A percentile compares a stretch with the other conserved stretches of the same genome.
These are phyloP conservation scores for Callosobruchus maculatus DNA, from an alignment of 2,888 invertebrate genomes.

Conservation along the genomic window DNA sequence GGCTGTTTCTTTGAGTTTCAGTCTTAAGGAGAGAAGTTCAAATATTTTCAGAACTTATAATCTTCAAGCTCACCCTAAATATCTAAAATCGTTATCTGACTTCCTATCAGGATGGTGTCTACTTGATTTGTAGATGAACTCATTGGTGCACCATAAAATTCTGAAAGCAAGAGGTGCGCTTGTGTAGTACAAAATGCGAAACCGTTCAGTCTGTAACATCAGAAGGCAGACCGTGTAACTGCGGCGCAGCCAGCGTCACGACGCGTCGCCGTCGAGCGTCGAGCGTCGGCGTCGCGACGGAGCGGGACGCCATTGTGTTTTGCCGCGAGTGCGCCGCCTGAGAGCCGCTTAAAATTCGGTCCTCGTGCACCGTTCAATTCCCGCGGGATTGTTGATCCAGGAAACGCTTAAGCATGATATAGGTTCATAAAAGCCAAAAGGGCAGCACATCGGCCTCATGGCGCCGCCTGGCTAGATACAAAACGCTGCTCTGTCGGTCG, in stretches of 20 bases:
- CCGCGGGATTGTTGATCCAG: neutral
- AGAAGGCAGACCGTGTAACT: neutral
- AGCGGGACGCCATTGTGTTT: neutral
- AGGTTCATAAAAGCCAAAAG: neutral
- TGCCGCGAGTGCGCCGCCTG: neutral
- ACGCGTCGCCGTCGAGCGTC: neutral
- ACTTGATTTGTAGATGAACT: too few species aligned
- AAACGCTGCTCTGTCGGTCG: neutral
- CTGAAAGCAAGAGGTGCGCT: too few species aligned
- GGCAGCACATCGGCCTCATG: neutral
- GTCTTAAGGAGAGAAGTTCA: too few species aligned
- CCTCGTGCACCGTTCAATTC: neutral
- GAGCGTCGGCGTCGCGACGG: too few species aligned
- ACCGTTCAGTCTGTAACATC: too few species aligned
- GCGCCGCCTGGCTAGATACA: neutral
- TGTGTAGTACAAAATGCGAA: too few species aligned
- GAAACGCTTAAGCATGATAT: neutral
- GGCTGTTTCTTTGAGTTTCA: too few species aligned
- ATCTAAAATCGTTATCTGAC: too few species aligned
- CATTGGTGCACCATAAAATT: too few species aligned
- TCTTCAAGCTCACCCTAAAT: too few species aligned
- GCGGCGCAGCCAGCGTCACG: neutral
- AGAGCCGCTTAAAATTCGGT: neutral
- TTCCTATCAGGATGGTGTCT: too few species aligned
- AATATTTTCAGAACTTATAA: too few species aligned